Conservation (phyloP, 2,797 vertebrate species). For the Clamator glandarius region DNA sequence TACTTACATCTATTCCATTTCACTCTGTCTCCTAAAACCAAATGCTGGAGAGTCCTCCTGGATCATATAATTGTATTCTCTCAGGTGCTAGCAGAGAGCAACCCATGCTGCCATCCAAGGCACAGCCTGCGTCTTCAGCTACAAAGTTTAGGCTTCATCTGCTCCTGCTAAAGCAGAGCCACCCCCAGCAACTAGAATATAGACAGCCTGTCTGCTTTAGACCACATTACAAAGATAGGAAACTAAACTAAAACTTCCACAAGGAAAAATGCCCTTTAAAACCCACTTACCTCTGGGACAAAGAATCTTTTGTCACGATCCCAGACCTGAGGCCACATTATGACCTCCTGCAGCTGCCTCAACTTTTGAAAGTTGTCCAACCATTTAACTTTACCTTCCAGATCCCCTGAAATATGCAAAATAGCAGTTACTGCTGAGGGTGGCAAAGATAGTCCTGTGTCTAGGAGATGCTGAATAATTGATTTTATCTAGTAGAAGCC, state of each 20-base stretch:
- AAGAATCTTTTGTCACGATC: constrained; percentile 89
- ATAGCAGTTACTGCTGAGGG: not conserved
- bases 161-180: not conserved
- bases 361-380: constrained; percentile 93
- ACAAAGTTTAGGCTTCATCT: not conserved
- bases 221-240: not conserved
- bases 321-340: constrained; percentile 92
- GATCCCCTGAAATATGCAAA: constrained; percentile 82
- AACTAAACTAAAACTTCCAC: not conserved
- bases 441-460: not conserved
- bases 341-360: constrained; percentile 87
- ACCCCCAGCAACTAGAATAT: not conserved
- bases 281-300: constrained; percentile 86
- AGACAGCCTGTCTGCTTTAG: not conserved
- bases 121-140: not conserved
- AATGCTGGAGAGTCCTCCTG: not conserved
- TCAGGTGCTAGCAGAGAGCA: not conserved
- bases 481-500: not conserved
- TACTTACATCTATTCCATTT: not conserved
- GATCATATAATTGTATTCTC: rapidly evolving
- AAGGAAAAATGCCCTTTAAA: not conserved
- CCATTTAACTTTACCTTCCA: constrained; percentile 96
- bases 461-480: not conserved
- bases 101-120: not conserved
- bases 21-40: not conserved